Percentiles rank a stretch among this genome's conserved stretches.
Evolutionary conservation across 2,113 vertebrate genomes (phyloP).

Genomic region (Amazona vittata): DNA sequence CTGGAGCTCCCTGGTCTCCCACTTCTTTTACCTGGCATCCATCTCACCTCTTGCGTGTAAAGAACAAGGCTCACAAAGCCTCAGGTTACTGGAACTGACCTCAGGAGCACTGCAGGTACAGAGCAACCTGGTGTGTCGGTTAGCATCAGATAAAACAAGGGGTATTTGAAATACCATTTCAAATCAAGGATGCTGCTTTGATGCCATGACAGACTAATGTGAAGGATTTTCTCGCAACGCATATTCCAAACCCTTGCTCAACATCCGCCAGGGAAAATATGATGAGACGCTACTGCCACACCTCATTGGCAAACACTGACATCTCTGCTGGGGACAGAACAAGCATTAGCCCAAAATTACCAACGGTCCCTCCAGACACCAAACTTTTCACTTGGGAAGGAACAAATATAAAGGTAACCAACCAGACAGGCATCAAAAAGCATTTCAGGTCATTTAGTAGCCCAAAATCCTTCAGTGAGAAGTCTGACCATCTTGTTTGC

Average conservation of each 20-base stretch:
- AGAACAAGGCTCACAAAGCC: neutral
- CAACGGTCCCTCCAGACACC: neutral
- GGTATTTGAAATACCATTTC: neutral
- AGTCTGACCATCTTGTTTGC: neutral
- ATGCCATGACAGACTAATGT: neutral
- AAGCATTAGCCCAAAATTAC: neutral
- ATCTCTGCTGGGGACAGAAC: neutral
- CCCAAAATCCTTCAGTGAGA: neutral
- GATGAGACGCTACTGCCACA: neutral
- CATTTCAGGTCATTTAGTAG: neutral
- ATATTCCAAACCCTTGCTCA: neutral
- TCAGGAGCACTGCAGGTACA: neutral
- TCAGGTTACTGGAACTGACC: neutral
- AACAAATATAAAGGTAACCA: neutral
- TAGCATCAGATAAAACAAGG: neutral
- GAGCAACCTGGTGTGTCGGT: neutral
- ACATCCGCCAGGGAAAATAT: neutral
- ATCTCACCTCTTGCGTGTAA: fast-evolving
- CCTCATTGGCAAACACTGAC: neutral
- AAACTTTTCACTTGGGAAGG: neutral
- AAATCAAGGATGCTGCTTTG: neutral
- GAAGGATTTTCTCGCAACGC: neutral
- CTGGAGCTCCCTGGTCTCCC: neutral
- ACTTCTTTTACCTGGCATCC: neutral
- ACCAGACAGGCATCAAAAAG: neutral